Evolutionary conservation across 2,888 invertebrate genomes (phyloP).

Genomic region (Polyommatus icarus): DNA sequence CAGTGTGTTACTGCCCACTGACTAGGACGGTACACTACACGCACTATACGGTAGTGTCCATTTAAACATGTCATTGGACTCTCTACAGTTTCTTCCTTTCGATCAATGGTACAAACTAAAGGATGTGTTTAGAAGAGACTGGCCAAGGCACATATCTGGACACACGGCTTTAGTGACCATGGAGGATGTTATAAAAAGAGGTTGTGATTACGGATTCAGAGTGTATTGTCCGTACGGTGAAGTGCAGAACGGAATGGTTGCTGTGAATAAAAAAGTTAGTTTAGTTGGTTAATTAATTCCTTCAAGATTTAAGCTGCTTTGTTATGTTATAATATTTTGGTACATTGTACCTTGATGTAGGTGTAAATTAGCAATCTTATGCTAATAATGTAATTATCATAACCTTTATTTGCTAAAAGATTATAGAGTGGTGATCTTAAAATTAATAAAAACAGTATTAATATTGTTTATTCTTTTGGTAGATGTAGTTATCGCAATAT

Average conservation of each 20-base stretch:
- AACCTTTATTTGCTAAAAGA: too few species aligned
- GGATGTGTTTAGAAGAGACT: conserved; percentile 46
- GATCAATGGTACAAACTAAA: conserved; percentile 51
- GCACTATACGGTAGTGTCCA: too few species aligned
- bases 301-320: not conserved
- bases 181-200: conserved; percentile 51
- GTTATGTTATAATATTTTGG: too few species aligned
- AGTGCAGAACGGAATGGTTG: conserved; percentile 59
- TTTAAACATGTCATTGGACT: conserved; percentile 40
- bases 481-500: too few species aligned
- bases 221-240: conserved; percentile 67
- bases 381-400: too few species aligned
- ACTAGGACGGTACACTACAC: not conserved
- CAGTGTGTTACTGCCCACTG: not conserved
- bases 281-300: conserved; percentile 40
- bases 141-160: conserved; percentile 57
- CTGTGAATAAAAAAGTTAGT: conserved; percentile 55
- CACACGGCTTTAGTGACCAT: conserved; percentile 60
- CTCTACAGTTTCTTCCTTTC: conserved; percentile 45
- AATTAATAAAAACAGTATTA: too few species aligned
- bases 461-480: too few species aligned
- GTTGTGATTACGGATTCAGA: conserved; percentile 52
- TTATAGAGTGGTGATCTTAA: too few species aligned
- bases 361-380: too few species aligned
- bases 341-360: too few species aligned